These are phyloP conservation scores for Daktulosphaira vitifoliae DNA, from an alignment of 1,140 invertebrate species.

Conservation along the genomic window DNA sequence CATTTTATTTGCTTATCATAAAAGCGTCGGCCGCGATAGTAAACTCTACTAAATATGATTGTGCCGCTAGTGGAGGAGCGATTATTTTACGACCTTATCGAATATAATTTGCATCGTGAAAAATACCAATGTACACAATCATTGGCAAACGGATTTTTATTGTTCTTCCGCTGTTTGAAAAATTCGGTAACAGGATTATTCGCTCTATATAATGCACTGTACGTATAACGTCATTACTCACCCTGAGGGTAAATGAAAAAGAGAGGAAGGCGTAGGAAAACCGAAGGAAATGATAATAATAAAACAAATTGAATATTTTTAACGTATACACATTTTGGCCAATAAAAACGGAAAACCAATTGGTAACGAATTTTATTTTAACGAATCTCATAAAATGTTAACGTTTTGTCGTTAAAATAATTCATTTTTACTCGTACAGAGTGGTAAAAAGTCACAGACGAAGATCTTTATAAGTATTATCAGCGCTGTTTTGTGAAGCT, in stretches of 20 bases:
- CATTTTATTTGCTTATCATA: constrained; percentile 29
- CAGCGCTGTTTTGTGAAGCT: too few relatives aligned
- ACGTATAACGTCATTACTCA: constrained; percentile 9
- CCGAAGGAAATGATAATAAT: not conserved
- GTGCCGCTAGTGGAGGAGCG: not conserved
- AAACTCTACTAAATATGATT: not conserved
- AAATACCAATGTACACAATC: constrained; percentile 1
- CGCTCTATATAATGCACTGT: not conserved
- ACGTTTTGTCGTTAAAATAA: not conserved
- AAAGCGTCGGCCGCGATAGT: not conserved
- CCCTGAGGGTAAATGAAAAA: not conserved
- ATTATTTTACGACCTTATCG: constrained; percentile 29
- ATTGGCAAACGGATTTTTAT: not conserved
- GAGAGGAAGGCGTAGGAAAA: not conserved
- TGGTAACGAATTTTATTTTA: constrained; percentile 12
- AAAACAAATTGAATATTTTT: constrained; percentile 30
- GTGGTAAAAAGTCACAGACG: not conserved
- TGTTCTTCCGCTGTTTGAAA: not conserved
- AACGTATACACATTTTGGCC: constrained; percentile 12
- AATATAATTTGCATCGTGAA: constrained; percentile 29
- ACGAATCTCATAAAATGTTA: constrained; percentile 16
- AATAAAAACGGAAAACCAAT: constrained; percentile 31
- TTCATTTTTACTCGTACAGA: constrained; percentile 24
- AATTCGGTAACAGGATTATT: not conserved
- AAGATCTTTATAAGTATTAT: too few relatives aligned